Percentiles rank a stretch among this genome's conserved stretches.
phyloP scores from a whole-genome alignment of 1,140 invertebrate genomes.

The Drosophila varians region DNA sequence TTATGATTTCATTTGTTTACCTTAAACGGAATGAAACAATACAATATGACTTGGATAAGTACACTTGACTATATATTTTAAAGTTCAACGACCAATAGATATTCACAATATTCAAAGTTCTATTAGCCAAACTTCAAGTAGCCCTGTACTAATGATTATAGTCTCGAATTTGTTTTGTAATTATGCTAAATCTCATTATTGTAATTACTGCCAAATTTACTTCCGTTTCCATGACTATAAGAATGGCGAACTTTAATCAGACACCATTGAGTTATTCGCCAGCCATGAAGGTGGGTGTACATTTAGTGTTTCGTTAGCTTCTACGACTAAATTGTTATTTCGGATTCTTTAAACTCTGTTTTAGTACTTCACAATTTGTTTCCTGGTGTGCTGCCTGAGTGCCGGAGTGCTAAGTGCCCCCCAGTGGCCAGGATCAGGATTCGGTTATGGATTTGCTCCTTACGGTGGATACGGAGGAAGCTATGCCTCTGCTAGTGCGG shows the following conservation, averaged over 20 bases:
- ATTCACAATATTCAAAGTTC: constrained; percentile 16
- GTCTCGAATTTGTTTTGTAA: constrained; percentile 39
- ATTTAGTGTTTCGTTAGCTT: background rate
- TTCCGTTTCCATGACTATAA: constrained; percentile 43
- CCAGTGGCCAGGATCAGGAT: constrained; percentile 44
- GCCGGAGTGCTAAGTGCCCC: constrained; percentile 30
- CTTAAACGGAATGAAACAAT: background rate
- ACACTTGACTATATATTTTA: too few relatives aligned
- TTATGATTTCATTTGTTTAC: background rate
- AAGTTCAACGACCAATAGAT: background rate
- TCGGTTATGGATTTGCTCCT: constrained; percentile 60
- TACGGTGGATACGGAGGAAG: constrained; percentile 54
- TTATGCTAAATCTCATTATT: constrained; percentile 51
- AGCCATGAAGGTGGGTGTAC: constrained; percentile 57
- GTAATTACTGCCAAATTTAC: constrained; percentile 47
- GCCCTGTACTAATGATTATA: constrained; percentile 38
- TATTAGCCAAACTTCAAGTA: constrained; percentile 7
- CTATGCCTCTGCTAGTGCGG: constrained; percentile 41
- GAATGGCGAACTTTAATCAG: constrained; percentile 19
- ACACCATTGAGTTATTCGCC: constrained; percentile 18
- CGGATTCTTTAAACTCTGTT: background rate
- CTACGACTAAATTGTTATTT: background rate
- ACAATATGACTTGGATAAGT: too few relatives aligned
- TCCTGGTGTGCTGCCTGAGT: constrained; percentile 28
- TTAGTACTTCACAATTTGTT: constrained; percentile 17